A percentile compares a stretch with the other conserved stretches of the same genome.
Evolutionary conservation across 2,797 vertebrate species (phyloP).

Genomic region (Cryptoprocta ferox): DNA sequence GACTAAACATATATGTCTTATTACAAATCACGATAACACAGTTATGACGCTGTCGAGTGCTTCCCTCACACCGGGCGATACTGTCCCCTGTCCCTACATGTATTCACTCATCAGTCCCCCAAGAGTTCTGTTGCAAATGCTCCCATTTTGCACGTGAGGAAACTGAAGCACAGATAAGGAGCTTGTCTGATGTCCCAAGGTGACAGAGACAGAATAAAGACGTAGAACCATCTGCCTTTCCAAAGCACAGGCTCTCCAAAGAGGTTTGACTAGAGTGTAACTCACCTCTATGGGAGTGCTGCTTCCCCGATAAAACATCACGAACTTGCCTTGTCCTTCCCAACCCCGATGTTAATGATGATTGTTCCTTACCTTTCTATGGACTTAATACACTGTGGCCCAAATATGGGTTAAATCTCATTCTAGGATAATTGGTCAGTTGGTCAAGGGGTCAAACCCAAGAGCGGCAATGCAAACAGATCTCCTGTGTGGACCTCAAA

Average conservation of each 20-base stretch:
- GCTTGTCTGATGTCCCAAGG: neutral
- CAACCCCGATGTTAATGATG: neutral
- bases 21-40: neutral
- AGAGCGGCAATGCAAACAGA: neutral
- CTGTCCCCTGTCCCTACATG: rapidly evolving
- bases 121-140: rapidly evolving
- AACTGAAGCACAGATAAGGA: neutral
- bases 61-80: neutral
- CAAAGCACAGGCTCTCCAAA: neutral
- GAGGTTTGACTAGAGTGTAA: neutral
- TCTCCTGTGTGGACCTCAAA: neutral
- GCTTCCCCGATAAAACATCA: neutral
- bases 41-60: neutral
- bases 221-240: neutral
- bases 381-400: neutral
- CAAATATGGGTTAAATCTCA: neutral
- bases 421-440: neutral
- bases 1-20: neutral
- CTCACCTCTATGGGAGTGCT: rapidly evolving
- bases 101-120: neutral
- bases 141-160: neutral
- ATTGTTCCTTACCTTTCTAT: neutral
- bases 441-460: neutral
- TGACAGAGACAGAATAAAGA: neutral
- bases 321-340: neutral